Evolutionary conservation across 2,888 invertebrate genomes (phyloP), one percentile per base, ranked within the genome.

Genomic region (Parasteatoda lunata): DNA sequence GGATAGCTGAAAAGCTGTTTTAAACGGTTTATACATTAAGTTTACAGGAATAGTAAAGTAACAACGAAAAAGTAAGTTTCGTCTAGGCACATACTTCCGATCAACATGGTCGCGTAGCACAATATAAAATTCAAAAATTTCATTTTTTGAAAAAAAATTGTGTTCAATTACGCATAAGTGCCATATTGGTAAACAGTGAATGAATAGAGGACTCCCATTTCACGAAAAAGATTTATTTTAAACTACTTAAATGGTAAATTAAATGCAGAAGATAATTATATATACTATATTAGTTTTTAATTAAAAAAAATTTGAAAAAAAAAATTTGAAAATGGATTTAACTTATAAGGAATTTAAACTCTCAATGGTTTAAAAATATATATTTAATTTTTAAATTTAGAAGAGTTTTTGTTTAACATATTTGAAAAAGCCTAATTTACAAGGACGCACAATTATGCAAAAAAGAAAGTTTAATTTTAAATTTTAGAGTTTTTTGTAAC

Each of bases 11-110:
- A 84, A 77, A 77, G 83, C 65, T 71, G 72, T 75, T 54, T 49
- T 76, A 77, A 52, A 77, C 72, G n/a, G 52, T 84, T 84, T 79
- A 69, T 85, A 85, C 76, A 85, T 66, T 66, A 66, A 54, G 70
- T 75, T 65, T 65, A 76, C 51, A 85, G 71, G 52, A 81, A 66
- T 64, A 71, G 66, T 13, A 65, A 77, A 71, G 47, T 47, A 71
- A 80, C 15, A 80, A 85, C 68, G 66, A 59, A 85, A 64, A 49
- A 77, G 30, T 30, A 30, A 30, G 11, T 82, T 76, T 76, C 73
- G 69, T 77, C 80, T 85, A 85, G 80, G 85, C 85, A 85, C 85
- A 85, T 85, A 70, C 85, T 66, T 80, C 59, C 65, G 51, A 11
- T 51, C 59, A 76, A 80, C 85, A 49, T 77, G 76, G 85, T 85